These are phyloP conservation scores for Morpho achilles DNA, from an alignment of 2,888 invertebrate genomes.

Conservation along the genomic window DNA sequence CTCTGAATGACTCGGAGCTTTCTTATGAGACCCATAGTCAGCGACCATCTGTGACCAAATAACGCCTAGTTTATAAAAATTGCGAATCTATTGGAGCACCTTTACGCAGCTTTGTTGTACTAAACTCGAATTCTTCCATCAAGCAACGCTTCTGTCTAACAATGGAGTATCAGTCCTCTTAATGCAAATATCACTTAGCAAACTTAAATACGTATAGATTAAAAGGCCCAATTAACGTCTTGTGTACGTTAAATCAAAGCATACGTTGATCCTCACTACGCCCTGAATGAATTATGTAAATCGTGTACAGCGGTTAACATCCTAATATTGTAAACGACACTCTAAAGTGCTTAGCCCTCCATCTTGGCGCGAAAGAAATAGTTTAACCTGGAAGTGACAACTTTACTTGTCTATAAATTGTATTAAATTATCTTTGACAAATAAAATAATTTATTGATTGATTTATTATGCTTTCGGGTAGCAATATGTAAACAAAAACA, in stretches of 20 bases:
- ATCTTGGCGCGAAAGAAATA: conserved; percentile 15
- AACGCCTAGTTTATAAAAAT: too few relatives aligned
- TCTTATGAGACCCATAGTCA: too few relatives aligned
- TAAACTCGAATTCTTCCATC: background rate
- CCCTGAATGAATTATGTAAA: conserved; percentile 73
- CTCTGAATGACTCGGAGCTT: too few relatives aligned
- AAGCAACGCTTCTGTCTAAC: background rate
- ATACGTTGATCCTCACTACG: conserved; percentile 41
- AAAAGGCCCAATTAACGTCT: conserved; percentile 50
- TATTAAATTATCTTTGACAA: too few relatives aligned
- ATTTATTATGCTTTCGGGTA: too few relatives aligned
- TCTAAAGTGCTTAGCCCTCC: conserved; percentile 40
- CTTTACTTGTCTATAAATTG: too few relatives aligned
- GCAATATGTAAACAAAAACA: too few relatives aligned
- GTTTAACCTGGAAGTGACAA: background rate
- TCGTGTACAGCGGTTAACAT: conserved; percentile 72
- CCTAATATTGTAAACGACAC: conserved; percentile 77
- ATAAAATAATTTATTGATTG: too few relatives aligned
- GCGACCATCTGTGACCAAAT: too few relatives aligned
- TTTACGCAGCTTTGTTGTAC: background rate
- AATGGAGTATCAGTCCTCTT: background rate
- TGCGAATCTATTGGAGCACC: background rate
- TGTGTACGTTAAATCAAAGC: conserved; percentile 51
- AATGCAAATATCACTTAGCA: conserved; percentile 16
- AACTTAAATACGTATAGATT: conserved; percentile 22